These are phyloP conservation scores for Ceyx cyanopectus DNA, from an alignment of 2,113 vertebrate genomes.

Conservation along the genomic window DNA sequence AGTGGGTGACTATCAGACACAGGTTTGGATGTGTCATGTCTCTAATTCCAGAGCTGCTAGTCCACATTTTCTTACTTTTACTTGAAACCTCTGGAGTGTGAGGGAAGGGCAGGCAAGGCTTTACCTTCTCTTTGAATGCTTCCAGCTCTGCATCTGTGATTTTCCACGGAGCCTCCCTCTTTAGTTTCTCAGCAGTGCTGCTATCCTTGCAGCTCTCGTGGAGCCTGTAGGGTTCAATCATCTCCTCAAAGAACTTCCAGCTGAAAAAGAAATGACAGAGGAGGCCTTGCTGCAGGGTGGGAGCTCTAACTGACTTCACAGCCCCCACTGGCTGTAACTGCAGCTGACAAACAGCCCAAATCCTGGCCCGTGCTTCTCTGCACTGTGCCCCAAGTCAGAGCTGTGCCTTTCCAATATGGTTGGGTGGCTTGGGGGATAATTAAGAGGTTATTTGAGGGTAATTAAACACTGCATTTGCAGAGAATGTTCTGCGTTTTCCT, in stretches of 20 bases:
- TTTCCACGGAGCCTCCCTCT: slow-evolving; percentile 90
- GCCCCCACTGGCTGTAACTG: slow-evolving; percentile 36
- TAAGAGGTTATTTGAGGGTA: slow-evolving; percentile 11
- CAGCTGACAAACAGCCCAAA: slow-evolving; percentile 52
- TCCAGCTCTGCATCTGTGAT: slow-evolving; percentile 93
- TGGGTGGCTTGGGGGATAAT: not conserved
- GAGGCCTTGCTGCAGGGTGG: slow-evolving; percentile 68
- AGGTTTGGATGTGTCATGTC: not conserved
- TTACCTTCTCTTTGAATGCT: slow-evolving; percentile 93
- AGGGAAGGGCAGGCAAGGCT: slow-evolving; percentile 16
- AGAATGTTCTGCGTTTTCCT: not conserved
- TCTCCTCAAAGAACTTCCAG: slow-evolving; percentile 92
- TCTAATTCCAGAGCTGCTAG: not conserved
- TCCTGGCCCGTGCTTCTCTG: slow-evolving; percentile 8
- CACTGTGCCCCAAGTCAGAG: not conserved
- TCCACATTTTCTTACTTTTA: slow-evolving; percentile 23
- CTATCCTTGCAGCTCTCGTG: slow-evolving; percentile 88
- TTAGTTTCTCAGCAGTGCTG: slow-evolving; percentile 86
- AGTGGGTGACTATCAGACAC: slow-evolving; percentile 14
- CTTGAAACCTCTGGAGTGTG: slow-evolving; percentile 26
- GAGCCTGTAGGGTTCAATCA: slow-evolving; percentile 95
- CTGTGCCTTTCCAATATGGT: not conserved
- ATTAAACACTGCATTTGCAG: not conserved
- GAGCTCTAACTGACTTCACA: slow-evolving; percentile 65
- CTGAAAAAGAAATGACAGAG: slow-evolving; percentile 81